These are phyloP conservation scores for Plestiodon gilberti DNA, from an alignment of 2,113 vertebrate genomes.

Conservation along the genomic window DNA sequence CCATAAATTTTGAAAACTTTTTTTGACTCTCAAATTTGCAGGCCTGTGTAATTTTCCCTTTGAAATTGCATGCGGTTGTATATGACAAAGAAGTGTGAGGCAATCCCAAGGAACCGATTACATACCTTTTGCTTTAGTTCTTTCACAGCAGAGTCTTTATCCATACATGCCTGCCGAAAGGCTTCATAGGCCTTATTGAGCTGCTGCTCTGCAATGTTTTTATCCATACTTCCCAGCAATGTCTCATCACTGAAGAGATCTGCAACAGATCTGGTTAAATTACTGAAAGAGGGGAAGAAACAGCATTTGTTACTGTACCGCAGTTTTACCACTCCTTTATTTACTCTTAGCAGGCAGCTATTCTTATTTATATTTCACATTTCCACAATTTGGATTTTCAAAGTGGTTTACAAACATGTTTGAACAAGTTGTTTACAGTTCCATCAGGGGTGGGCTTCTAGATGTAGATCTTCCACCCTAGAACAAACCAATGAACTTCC, in stretches of 20 bases:
- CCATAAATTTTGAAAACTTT: no score
- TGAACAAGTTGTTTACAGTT: not conserved
- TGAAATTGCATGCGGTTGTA: not conserved
- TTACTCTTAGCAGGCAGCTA: not conserved
- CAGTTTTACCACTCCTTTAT: not conserved
- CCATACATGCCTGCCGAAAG: constrained; percentile 93
- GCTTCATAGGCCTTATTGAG: constrained; percentile 98
- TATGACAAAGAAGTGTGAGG: not conserved
- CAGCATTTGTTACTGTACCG: constrained; percentile 29
- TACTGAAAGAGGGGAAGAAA: constrained; percentile 47
- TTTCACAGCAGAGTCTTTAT: constrained; percentile 89
- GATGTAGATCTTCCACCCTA: no score
- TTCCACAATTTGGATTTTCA: not conserved
- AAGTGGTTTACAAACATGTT: not conserved
- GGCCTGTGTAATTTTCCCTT: no score
- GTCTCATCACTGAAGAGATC: constrained; percentile 88
- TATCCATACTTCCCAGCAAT: constrained; percentile 91
- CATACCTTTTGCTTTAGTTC: constrained; percentile 90
- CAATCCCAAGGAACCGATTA: not conserved
- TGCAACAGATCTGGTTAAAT: constrained; percentile 68
- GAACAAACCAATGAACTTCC: no score
- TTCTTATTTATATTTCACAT: not conserved
- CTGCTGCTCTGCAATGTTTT: constrained; percentile 95
- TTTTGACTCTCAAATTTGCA: no score
- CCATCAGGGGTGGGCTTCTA: not conserved